Conservation (phyloP, 1,140 invertebrate species). For the Drosophila bocqueti region DNA sequence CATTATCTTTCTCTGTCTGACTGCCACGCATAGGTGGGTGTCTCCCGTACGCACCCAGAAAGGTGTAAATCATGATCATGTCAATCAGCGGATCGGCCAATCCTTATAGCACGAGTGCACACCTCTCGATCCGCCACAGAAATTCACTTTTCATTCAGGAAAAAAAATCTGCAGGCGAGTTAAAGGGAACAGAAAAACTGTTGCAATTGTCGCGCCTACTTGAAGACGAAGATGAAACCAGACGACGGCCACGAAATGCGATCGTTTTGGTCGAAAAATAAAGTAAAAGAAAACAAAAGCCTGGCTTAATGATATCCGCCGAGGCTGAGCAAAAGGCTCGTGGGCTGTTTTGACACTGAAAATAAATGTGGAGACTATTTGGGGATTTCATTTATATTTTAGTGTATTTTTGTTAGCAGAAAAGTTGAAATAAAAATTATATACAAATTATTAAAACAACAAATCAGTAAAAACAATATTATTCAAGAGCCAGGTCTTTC, state of each 20-base stretch:
- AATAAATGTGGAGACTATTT: background rate
- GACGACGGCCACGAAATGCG: conserved; percentile 38
- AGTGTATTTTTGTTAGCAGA: background rate
- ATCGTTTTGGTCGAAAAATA: conserved; percentile 44
- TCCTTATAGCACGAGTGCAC: conserved; percentile 58
- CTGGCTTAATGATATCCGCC: conserved; percentile 79
- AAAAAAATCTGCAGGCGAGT: conserved; percentile 21
- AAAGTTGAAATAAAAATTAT: too few relatives aligned
- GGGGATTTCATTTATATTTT: background rate
- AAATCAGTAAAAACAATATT: too few relatives aligned
- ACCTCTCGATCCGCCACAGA: conserved; percentile 53
- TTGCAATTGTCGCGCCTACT: conserved; percentile 83
- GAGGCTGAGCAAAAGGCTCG: conserved; percentile 45
- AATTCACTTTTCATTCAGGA: conserved; percentile 50
- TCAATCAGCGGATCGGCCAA: conserved; percentile 72
- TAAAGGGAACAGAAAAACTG: conserved; percentile 57
- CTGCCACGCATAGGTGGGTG: conserved; percentile 60
- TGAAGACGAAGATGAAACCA: conserved; percentile 57
- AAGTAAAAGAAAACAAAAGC: conserved; percentile 69
- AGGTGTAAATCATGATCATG: conserved; percentile 85
- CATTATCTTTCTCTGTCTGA: conserved; percentile 19
- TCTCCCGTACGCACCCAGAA: conserved; percentile 79
- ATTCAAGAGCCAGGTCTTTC: too few relatives aligned
- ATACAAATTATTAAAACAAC: too few relatives aligned
- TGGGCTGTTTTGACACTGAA: conserved; percentile 48